Evolutionary conservation across 2,113 vertebrate species (phyloP).

Genomic region (Cyanoliseus patagonus): DNA sequence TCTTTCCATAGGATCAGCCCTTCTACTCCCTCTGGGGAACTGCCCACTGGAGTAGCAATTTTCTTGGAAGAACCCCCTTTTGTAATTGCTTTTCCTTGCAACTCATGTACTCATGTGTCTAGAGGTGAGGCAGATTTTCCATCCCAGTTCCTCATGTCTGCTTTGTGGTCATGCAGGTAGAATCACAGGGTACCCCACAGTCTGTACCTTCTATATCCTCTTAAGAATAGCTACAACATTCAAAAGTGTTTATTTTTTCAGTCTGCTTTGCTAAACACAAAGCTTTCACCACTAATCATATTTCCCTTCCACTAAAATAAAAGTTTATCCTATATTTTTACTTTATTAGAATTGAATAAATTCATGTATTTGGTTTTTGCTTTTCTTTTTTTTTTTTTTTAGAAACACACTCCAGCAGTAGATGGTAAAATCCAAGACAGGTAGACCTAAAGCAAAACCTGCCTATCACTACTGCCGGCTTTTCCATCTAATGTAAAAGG

Average conservation of each 20-base stretch:
- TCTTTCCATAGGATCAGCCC: not conserved
- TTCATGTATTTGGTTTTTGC: not conserved
- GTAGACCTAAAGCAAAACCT: not conserved
- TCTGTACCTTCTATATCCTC: not conserved
- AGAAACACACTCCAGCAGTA: not conserved
- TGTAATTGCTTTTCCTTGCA: not conserved
- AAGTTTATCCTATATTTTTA: not conserved
- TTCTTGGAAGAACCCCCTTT: not conserved
- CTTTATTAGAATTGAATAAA: not conserved
- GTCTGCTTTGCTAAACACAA: not conserved
- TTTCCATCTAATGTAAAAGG: not conserved
- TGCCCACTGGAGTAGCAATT: not conserved
- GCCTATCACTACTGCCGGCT: not conserved
- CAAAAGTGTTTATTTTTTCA: not conserved
- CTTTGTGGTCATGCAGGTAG: not conserved
- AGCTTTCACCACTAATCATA: not conserved
- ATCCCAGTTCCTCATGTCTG: not conserved
- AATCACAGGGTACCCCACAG: not conserved
- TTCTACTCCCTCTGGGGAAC: not conserved
- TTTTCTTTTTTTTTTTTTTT: not conserved
- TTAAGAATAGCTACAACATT: not conserved
- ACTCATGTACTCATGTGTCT: not conserved
- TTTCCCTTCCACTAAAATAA: not conserved
- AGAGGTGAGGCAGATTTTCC: not conserved
- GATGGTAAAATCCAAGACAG: not conserved